Conservation (phyloP, 2,888 invertebrate genomes). For the Leptura quadrifasciata region DNA sequence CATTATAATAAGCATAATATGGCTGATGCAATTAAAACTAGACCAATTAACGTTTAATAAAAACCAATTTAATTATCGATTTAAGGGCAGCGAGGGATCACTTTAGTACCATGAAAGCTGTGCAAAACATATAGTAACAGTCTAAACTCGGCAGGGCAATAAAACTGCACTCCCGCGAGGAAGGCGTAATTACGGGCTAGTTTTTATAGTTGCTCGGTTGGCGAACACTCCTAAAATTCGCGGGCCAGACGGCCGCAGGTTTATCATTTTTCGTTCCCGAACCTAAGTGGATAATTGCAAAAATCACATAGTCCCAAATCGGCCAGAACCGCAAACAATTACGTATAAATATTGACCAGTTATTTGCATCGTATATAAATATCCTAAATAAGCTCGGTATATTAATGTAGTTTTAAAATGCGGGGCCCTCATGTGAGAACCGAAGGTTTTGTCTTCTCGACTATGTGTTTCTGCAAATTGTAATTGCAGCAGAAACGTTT, state of each 20-base stretch:
- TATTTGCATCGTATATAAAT: neutral
- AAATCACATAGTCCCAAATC: conserved; percentile 23
- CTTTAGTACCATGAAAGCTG: neutral
- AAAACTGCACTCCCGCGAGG: conserved; percentile 60
- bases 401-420: neutral
- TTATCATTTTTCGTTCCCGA: conserved; percentile 41
- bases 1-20: neutral
- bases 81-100: neutral
- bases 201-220: conserved; percentile 47
- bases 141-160: conserved; percentile 46
- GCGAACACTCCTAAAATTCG: conserved; percentile 55
- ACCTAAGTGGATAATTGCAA: conserved; percentile 36
- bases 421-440: conserved; percentile 16
- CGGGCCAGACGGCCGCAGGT: conserved; percentile 44
- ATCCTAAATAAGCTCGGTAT: neutral
- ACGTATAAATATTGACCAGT: conserved; percentile 18
- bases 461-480: neutral
- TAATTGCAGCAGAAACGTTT: neutral
- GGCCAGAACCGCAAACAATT: conserved; percentile 3
- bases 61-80: conserved; percentile 2
- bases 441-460: neutral
- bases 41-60: neutral
- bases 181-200: conserved; percentile 60
- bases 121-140: conserved; percentile 29
- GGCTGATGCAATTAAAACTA: neutral